Evolutionary conservation across 2,888 invertebrate genomes (phyloP).

Genomic region (Ophraella communa): DNA sequence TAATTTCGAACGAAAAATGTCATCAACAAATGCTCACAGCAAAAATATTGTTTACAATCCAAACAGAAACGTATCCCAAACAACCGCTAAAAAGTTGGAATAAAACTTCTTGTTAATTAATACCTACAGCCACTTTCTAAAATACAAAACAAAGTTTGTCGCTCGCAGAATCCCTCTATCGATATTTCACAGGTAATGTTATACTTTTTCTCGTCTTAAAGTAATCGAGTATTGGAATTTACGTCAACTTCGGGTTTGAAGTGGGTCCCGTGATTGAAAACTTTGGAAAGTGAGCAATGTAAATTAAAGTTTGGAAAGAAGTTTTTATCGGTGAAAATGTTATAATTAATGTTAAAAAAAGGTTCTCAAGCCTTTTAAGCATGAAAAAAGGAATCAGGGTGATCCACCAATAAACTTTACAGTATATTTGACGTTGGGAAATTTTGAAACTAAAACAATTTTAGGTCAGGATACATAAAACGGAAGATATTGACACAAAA

Average conservation of each 20-base stretch:
- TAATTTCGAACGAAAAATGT: no score
- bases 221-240: constrained; percentile 5
- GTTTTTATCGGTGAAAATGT: neutral
- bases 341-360: neutral
- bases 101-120: neutral
- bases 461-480: no score
- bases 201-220: neutral
- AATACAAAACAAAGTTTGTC: neutral
- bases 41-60: neutral
- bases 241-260: neutral
- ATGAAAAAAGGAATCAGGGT: no score
- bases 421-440: no score
- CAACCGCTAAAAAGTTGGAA: neutral
- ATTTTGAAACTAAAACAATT: no score
- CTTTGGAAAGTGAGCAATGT: neutral
- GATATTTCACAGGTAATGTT: constrained; percentile 1
- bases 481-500: no score
- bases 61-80: neutral
- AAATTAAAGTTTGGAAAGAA: neutral
- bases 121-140: neutral
- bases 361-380: no score
- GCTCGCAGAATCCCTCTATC: neutral
- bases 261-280: neutral
- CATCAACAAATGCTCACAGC: no score
- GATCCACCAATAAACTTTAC: no score